Evolutionary conservation across 2,888 invertebrate genomes (phyloP).

Genomic region (Gymnocheta viridis): DNA sequence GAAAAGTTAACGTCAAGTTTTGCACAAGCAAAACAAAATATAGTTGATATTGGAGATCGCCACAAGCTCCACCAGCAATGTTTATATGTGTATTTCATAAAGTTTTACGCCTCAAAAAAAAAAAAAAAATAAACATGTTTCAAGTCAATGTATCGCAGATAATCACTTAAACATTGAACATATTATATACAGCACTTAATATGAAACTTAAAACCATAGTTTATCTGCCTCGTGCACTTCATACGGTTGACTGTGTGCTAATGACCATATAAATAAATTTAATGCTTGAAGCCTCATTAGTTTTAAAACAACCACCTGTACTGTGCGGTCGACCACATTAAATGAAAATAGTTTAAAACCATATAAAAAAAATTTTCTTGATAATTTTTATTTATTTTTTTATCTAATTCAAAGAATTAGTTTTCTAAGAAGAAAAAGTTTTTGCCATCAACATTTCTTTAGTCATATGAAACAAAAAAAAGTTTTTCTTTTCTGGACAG

Average conservation of each 20-base stretch:
- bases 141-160: too few relatives aligned
- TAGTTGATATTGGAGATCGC: too few relatives aligned
- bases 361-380: background rate
- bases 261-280: constrained; percentile 8
- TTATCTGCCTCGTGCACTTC: background rate
- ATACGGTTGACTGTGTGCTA: constrained; percentile 1
- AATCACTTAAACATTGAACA: background rate
- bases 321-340: background rate
- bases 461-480: constrained; percentile 3
- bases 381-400: background rate
- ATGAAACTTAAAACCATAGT: background rate
- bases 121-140: too few relatives aligned
- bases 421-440: background rate
- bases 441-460: background rate
- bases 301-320: constrained; percentile 14
- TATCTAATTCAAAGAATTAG: background rate
- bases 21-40: too few relatives aligned
- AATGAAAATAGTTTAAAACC: constrained; percentile 27
- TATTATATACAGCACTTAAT: background rate
- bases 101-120: too few relatives aligned
- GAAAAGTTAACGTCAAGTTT: too few relatives aligned
- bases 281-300: background rate
- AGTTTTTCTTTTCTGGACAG: background rate
- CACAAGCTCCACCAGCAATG: too few relatives aligned
- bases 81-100: too few relatives aligned